These are phyloP conservation scores for Thumatha senex DNA, from an alignment of 2,888 invertebrate species.

Conservation along the genomic window DNA sequence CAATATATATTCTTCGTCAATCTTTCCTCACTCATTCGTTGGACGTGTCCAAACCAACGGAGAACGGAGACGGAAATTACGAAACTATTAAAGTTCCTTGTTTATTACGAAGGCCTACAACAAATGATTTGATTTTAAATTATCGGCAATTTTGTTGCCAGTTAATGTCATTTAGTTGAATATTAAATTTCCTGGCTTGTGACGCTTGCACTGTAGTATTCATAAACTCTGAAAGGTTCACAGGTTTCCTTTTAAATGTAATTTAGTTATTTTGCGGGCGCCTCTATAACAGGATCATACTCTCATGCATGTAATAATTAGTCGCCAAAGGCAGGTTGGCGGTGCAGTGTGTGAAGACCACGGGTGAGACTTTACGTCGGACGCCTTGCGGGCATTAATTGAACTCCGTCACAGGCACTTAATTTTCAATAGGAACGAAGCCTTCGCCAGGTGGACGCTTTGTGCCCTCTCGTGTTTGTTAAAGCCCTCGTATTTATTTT, in stretches of 20 bases:
- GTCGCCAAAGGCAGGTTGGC: slow-evolving; percentile 12
- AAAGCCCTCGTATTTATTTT: slow-evolving; percentile 82
- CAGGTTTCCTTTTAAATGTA: background rate
- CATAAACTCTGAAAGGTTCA: background rate
- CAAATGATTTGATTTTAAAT: background rate
- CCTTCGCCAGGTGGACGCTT: slow-evolving; percentile 73
- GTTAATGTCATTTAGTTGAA: background rate
- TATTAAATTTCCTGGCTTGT: background rate
- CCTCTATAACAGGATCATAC: slow-evolving; percentile 16
- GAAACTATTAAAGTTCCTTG: no score
- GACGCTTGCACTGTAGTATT: background rate
- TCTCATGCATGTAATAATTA: slow-evolving; percentile 21
- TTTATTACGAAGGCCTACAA: no score
- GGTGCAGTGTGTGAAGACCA: slow-evolving; percentile 25
- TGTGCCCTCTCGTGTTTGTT: slow-evolving; percentile 76
- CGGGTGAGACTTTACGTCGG: slow-evolving; percentile 38
- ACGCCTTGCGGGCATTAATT: slow-evolving; percentile 63
- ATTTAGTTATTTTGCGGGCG: slow-evolving; percentile 10
- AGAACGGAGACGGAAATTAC: no score
- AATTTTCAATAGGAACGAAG: slow-evolving; percentile 64
- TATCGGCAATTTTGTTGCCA: background rate
- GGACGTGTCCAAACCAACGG: no score
- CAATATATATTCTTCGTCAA: no score
- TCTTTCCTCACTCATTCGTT: no score
- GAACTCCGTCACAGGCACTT: slow-evolving; percentile 67